These are phyloP conservation scores for Bembecia ichneumoniformis DNA, from an alignment of 2,888 invertebrate genomes.

Conservation along the genomic window DNA sequence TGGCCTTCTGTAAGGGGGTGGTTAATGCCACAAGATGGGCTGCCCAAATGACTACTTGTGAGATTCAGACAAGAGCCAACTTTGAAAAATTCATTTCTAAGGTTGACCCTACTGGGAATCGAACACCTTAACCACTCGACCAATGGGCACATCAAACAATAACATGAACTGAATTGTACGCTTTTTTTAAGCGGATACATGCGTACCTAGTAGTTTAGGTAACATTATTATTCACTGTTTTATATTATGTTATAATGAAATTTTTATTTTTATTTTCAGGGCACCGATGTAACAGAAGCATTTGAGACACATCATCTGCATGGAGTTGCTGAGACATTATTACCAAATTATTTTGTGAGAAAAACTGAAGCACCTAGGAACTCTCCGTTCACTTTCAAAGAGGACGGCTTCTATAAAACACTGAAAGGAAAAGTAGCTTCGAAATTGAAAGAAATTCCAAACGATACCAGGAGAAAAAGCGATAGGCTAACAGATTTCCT, in stretches of 20 bases:
- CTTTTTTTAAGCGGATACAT: no score
- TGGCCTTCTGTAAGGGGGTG: no score
- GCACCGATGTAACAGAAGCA: conserved; percentile 77
- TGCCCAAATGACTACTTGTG: no score
- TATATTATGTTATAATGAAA: neutral
- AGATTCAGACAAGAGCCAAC: no score
- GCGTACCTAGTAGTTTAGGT: no score
- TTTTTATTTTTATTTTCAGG: conserved; percentile 40
- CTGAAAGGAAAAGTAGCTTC: conserved; percentile 74
- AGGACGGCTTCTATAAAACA: conserved; percentile 83
- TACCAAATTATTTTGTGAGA: conserved; percentile 78
- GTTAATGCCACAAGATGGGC: no score
- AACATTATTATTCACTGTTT: no score
- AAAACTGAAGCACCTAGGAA: conserved; percentile 75
- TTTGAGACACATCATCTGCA: conserved; percentile 75
- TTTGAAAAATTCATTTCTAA: no score
- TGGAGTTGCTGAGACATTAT: conserved; percentile 70
- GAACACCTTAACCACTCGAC: no score
- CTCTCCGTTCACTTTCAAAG: conserved; percentile 80
- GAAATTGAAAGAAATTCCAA: conserved; percentile 67
- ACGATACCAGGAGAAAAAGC: conserved; percentile 37
- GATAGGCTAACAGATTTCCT: conserved; percentile 40
- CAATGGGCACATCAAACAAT: no score
- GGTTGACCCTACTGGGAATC: no score
- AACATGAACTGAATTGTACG: no score